These are phyloP conservation scores for Teleiodes luculella DNA, from an alignment of 2,888 invertebrate genomes.

Conservation along the genomic window DNA sequence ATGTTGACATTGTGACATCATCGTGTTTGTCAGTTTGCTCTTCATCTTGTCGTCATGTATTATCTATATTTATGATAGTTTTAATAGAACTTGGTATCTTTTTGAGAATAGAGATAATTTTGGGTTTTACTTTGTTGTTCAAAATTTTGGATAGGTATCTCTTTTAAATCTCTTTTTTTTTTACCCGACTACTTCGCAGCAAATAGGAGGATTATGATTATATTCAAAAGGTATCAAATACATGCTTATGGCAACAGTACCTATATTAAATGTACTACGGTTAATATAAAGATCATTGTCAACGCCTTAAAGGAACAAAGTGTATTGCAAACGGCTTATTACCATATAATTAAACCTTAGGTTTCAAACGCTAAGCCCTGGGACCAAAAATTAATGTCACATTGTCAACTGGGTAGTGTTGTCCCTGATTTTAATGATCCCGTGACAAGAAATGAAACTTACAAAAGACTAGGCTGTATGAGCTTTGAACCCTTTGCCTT, in stretches of 20 bases:
- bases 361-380: not conserved
- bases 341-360: slow-evolving; percentile 8
- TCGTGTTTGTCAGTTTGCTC: slow-evolving; percentile 43
- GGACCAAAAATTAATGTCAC: slow-evolving; percentile 9
- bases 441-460: too few relatives aligned
- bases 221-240: too few relatives aligned
- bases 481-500: too few relatives aligned
- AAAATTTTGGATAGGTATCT: too few relatives aligned
- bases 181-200: too few relatives aligned
- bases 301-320: not conserved
- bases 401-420: slow-evolving; percentile 4
- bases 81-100: not conserved
- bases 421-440: not conserved
- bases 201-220: too few relatives aligned
- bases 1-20: slow-evolving; percentile 56
- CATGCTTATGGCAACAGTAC: not conserved
- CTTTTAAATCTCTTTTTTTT: too few relatives aligned
- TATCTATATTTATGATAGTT: not conserved
- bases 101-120: too few relatives aligned
- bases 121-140: too few relatives aligned
- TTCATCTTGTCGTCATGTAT: slow-evolving; percentile 41
- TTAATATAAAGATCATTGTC: slow-evolving; percentile 2
- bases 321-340: slow-evolving; percentile 1
- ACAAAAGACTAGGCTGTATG: too few relatives aligned
- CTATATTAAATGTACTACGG: not conserved